Evolutionary conservation across 2,797 vertebrate species (phyloP), one percentile per base, ranked within the genome.

Genomic region (Anguilla anguilla): DNA sequence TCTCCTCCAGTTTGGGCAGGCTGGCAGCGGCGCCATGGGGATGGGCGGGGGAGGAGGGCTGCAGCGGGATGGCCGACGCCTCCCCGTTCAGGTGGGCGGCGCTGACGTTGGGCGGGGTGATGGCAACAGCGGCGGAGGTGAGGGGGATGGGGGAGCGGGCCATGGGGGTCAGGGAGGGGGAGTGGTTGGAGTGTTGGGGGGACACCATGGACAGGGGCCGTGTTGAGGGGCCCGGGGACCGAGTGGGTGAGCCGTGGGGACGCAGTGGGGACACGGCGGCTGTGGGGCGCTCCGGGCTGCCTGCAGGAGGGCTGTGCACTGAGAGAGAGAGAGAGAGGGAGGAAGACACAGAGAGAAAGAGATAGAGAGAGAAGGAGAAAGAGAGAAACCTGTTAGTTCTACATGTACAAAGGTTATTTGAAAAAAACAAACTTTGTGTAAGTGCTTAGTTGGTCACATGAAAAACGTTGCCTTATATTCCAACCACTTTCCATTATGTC

Each of bases 61-160:
- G 94, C 79, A 96, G 69, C 0, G 96, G 91, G 1, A 93, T 94
- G 0, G 86, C 87, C 0, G 92, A 91, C 0, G 88, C 93, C 85
- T 97, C 96, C 7, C 97, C 97, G 0, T 96, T 97, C 91, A 98
- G 96, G 89, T 97, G 96, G 74, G 96, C 96, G 0, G 97, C 97
- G 0, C 94, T 98, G 92, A 97, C 94, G 3, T 98, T 99, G 67
- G 98, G 98, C 0, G 98, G 98, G 0, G 98, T 99, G 94, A 99
- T 96, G 89, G 97, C 98, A 0, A 97, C 96, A 0, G 98, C 96
- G 0, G 97, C 97, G 0, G 97, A 98, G 2, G 96, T 97, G 86
- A 99, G 96, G 0, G 97, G 96, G 85, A 97, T 97, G 89, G 96
- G 94, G 22, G 97, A 96, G 72, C 97, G 94, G 39, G 94, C 93